Evolutionary conservation across 2,888 invertebrate species (phyloP).

Genomic region (Aphodius sticticus): DNA sequence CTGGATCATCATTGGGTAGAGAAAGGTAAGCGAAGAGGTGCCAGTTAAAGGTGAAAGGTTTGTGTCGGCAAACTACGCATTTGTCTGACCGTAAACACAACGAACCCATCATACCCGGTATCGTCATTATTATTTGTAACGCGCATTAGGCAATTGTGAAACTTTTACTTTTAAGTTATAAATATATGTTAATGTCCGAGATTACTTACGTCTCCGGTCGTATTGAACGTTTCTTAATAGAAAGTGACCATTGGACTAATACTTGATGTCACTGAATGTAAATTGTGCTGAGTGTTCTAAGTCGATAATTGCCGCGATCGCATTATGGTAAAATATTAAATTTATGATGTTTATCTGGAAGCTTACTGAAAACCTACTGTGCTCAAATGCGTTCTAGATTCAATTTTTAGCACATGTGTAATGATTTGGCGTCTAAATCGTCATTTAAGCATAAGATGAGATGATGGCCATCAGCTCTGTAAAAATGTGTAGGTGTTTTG

Average conservation of each 20-base stretch:
- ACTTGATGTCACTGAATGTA: too few species aligned
- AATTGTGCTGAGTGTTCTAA: too few species aligned
- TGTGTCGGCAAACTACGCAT: neutral
- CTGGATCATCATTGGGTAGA: neutral
- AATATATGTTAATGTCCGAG: neutral
- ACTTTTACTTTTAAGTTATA: neutral
- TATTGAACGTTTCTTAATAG: neutral
- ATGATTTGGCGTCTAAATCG: too few species aligned
- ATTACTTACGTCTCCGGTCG: neutral
- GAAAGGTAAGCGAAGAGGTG: neutral
- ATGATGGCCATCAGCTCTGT: too few species aligned
- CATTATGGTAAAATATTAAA: too few species aligned
- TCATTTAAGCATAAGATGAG: too few species aligned
- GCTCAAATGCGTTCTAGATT: too few species aligned
- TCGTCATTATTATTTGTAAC: neutral
- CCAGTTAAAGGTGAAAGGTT: neutral
- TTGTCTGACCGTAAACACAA: neutral
- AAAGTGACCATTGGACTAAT: neutral
- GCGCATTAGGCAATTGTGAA: neutral
- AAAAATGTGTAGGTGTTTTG: too few species aligned
- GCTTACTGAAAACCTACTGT: too few species aligned
- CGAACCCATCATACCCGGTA: neutral
- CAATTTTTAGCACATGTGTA: too few species aligned
- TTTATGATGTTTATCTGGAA: too few species aligned
- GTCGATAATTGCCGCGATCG: too few species aligned